Percentiles rank a stretch among this genome's conserved stretches.
Conservation (phyloP, 2,797 vertebrate species). For the Hippocampus kuda region DNA sequence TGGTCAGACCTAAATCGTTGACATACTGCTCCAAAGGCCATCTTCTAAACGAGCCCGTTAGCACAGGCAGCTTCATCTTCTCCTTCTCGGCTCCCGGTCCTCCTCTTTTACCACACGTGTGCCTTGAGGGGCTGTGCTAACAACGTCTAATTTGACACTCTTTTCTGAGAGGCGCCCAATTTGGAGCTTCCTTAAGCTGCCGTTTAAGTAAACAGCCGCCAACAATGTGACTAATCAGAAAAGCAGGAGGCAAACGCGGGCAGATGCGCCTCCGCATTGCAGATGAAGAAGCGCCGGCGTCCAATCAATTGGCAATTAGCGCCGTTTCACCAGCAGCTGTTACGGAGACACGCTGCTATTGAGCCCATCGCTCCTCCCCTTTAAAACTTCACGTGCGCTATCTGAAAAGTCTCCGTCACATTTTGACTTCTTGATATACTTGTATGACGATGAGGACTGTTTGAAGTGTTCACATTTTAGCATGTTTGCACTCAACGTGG, state of each 20-base stretch:
- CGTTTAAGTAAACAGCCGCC: constrained; percentile 69
- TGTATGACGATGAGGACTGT: not conserved
- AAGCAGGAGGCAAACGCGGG: constrained; percentile 42
- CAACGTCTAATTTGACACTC: constrained; percentile 64
- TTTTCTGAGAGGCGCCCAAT: constrained; percentile 61
- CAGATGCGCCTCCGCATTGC: constrained; percentile 61
- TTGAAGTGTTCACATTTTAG: not conserved
- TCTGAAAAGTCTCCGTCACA: not conserved
- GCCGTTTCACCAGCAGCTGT: constrained; percentile 71
- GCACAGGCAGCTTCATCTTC: not conserved
- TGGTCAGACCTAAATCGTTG: not conserved
- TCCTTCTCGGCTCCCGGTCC: not conserved
- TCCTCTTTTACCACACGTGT: not conserved
- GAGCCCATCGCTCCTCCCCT: not conserved
- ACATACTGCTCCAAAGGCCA: not conserved
- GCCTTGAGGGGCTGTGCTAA: constrained; percentile 31
- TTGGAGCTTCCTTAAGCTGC: constrained; percentile 69
- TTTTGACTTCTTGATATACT: not conserved
- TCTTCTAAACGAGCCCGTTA: not conserved
- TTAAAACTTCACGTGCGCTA: not conserved
- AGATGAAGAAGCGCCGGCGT: constrained; percentile 59
- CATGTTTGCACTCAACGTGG: no score
- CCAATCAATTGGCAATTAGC: constrained; percentile 76
- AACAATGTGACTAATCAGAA: constrained; percentile 7
- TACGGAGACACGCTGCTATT: constrained; percentile 22